Conservation (phyloP, 2,888 invertebrate genomes). For the Limnephilus rhombicus region DNA sequence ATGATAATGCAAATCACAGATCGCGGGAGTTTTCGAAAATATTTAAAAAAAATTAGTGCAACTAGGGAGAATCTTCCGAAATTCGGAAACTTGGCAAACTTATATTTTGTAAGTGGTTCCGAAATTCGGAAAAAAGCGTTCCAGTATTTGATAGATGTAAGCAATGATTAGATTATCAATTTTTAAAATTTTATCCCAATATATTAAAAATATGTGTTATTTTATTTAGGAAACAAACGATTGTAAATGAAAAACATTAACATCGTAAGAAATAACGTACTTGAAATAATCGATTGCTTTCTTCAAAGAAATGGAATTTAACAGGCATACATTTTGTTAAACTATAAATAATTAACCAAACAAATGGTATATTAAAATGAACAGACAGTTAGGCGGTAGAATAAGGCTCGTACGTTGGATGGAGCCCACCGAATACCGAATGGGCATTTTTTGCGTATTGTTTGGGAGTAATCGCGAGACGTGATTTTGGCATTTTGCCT, state of each 20-base stretch:
- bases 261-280: neutral
- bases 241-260: neutral
- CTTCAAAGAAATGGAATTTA: neutral
- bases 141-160: neutral
- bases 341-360: neutral
- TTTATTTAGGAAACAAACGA: neutral
- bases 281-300: neutral
- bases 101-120: no score
- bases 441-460: conserved; percentile 34
- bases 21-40: no score
- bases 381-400: neutral
- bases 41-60: no score
- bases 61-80: no score
- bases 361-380: neutral
- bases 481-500: conserved; percentile 45
- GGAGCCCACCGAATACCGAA: neutral
- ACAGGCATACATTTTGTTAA: neutral
- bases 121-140: no score
- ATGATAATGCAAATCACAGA: no score
- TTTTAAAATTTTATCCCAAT: no score
- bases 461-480: conserved; percentile 4
- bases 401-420: neutral
- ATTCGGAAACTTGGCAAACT: no score
- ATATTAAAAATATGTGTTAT: no score
- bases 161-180: neutral